Evolutionary conservation across 2,113 vertebrate genomes (phyloP).

Genomic region (Petroica traversi): DNA sequence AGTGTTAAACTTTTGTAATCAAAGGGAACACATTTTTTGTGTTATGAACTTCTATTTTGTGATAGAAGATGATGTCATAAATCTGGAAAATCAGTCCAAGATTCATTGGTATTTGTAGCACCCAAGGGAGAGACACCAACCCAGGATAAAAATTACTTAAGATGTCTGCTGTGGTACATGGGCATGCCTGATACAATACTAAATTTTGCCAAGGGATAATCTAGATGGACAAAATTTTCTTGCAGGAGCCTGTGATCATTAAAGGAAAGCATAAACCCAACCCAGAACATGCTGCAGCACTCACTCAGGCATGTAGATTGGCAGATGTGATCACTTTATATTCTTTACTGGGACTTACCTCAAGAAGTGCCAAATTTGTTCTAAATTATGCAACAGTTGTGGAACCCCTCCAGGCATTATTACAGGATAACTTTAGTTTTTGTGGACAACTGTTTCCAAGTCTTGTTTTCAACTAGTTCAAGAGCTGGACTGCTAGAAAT

Average conservation of each 20-base stretch:
- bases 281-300: not conserved
- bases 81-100: not conserved
- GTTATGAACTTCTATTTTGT: slow-evolving; percentile 1
- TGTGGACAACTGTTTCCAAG: slow-evolving; percentile 6
- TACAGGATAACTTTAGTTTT: slow-evolving; percentile 30
- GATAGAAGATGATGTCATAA: slow-evolving; percentile 4
- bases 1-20: not conserved
- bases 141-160: not conserved
- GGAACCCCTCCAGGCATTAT: slow-evolving; percentile 41
- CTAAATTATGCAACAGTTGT: slow-evolving; percentile 41
- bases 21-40: not conserved
- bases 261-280: slow-evolving; percentile 6
- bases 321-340: slow-evolving; percentile 28
- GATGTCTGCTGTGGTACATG: not conserved
- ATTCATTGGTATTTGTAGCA: not conserved
- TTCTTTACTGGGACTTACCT: slow-evolving; percentile 31
- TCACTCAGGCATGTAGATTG: not conserved
- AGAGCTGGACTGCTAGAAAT: slow-evolving; percentile 33
- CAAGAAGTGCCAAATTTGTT: slow-evolving; percentile 44
- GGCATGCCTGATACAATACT: not conserved
- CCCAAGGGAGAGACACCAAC: not conserved
- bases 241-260: not conserved
- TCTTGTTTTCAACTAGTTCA: slow-evolving; percentile 17
- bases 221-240: not conserved
- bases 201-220: not conserved